Evolutionary conservation across 2,888 invertebrate genomes (phyloP).

Genomic region (Liopterus haemorrhoidalis): DNA sequence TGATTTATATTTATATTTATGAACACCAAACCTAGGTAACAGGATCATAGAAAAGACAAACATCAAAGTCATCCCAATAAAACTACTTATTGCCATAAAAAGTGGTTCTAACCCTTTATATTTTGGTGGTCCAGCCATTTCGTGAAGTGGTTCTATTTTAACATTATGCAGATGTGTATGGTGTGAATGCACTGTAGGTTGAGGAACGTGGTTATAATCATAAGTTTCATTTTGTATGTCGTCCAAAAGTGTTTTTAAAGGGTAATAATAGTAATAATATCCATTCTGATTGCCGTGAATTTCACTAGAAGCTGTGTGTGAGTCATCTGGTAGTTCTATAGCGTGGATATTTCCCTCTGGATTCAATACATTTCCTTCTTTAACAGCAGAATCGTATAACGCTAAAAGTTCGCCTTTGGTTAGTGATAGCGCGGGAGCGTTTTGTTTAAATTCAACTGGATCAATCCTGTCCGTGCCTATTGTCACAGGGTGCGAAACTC

Average conservation of each 20-base stretch:
- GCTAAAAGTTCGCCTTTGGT: conserved; percentile 46
- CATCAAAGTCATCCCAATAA: conserved; percentile 52
- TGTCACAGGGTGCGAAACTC: too few relatives aligned
- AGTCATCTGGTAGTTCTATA: not conserved
- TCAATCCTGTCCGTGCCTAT: too few relatives aligned
- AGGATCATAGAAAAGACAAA: conserved; percentile 50
- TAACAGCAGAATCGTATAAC: conserved; percentile 47
- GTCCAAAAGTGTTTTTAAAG: conserved; percentile 48
- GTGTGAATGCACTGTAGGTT: too few relatives aligned
- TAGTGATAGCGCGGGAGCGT: conserved; percentile 39
- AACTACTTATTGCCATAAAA: conserved; percentile 54
- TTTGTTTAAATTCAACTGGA: too few relatives aligned
- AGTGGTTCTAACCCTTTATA: conserved; percentile 48
- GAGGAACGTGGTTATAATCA: too few relatives aligned
- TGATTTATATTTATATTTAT: conserved; percentile 8
- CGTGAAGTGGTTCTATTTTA: conserved; percentile 37
- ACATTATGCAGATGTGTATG: conserved; percentile 40
- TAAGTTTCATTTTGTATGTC: conserved; percentile 33
- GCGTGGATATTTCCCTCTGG: conserved; percentile 24
- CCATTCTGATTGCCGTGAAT: conserved; percentile 42
- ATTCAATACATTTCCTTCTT: conserved; percentile 38
- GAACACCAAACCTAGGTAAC: conserved; percentile 39
- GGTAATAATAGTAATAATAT: conserved; percentile 52
- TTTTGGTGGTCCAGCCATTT: conserved; percentile 36
- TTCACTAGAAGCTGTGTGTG: conserved; percentile 35